Evolutionary conservation across 2,888 invertebrate genomes (phyloP).

Genomic region (Mactromeris polynyma): DNA sequence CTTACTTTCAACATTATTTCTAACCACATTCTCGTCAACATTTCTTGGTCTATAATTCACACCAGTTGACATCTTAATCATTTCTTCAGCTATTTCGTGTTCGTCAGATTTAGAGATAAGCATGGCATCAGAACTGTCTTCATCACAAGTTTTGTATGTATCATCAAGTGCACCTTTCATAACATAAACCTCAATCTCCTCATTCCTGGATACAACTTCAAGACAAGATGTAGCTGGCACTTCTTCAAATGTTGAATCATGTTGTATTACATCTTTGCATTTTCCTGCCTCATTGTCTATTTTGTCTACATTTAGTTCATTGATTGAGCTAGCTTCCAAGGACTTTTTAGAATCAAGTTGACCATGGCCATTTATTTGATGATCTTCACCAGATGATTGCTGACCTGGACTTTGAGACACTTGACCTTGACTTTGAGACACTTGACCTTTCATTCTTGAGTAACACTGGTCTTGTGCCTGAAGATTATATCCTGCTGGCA

Average conservation of each 20-base stretch:
- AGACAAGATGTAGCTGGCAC: not conserved
- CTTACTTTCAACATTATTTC: not conserved
- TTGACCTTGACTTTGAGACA: not conserved
- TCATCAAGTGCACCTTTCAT: not conserved
- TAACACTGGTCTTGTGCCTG: not conserved
- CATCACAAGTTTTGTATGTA: not conserved
- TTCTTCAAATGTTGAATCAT: not conserved
- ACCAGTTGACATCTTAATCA: constrained; percentile 51
- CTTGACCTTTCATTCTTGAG: not conserved
- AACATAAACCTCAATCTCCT: not conserved
- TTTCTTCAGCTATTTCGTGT: constrained; percentile 50
- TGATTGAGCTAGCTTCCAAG: not conserved
- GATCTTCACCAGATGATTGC: not conserved
- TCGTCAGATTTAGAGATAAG: not conserved
- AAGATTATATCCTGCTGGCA: not conserved
- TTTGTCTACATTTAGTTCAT: not conserved
- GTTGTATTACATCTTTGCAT: not conserved
- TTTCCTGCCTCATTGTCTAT: not conserved
- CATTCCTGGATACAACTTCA: not conserved
- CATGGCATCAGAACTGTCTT: not conserved
- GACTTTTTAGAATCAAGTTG: not conserved
- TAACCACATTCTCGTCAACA: not conserved
- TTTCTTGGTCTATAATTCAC: not conserved
- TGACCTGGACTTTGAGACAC: not conserved
- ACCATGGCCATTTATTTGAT: not conserved